These are phyloP conservation scores for Zaprionus nigranus DNA, from an alignment of 1,140 invertebrate genomes.

Conservation along the genomic window DNA sequence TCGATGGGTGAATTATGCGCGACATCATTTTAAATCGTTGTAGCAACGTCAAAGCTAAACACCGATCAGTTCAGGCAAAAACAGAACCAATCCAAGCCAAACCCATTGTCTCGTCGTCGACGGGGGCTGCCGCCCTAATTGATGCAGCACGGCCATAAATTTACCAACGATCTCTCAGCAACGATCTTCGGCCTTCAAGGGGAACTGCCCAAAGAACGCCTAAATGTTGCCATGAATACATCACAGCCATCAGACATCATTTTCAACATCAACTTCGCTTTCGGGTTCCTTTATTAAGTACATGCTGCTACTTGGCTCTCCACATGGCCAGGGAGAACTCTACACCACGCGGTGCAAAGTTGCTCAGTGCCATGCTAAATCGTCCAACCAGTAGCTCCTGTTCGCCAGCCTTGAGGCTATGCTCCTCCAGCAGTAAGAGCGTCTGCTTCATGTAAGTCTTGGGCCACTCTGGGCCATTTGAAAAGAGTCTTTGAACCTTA, in stretches of 20 bases:
- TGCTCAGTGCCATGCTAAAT: conserved; percentile 31
- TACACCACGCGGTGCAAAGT: conserved; percentile 29
- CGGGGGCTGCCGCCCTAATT: conserved; percentile 67
- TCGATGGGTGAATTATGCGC: conserved; percentile 81
- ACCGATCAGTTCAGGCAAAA: conserved; percentile 71
- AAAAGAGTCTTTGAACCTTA: conserved; percentile 28
- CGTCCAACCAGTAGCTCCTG: conserved; percentile 29
- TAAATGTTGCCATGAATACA: conserved; percentile 70
- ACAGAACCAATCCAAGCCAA: conserved; percentile 37
- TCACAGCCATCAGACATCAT: conserved; percentile 38
- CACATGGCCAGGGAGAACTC: conserved; percentile 40
- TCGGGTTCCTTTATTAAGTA: conserved; percentile 48
- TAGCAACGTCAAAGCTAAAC: conserved; percentile 79
- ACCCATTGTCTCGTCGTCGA: conserved; percentile 45
- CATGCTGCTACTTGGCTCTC: conserved; percentile 7
- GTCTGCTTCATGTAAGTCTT: conserved; percentile 51
- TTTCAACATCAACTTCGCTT: conserved; percentile 14
- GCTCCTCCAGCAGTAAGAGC: conserved; percentile 16
- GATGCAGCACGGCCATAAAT: conserved; percentile 79
- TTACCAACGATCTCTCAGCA: conserved; percentile 42
- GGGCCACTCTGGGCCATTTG: conserved; percentile 31
- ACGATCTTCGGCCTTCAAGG: conserved; percentile 50
- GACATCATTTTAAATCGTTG: conserved; percentile 83
- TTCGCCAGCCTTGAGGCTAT: conserved; percentile 3
- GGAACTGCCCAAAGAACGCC: conserved; percentile 42